Percentiles rank a stretch among this genome's conserved stretches.
Evolutionary conservation across 2,113 vertebrate species (phyloP).

Genomic region (Sciurus niger): DNA sequence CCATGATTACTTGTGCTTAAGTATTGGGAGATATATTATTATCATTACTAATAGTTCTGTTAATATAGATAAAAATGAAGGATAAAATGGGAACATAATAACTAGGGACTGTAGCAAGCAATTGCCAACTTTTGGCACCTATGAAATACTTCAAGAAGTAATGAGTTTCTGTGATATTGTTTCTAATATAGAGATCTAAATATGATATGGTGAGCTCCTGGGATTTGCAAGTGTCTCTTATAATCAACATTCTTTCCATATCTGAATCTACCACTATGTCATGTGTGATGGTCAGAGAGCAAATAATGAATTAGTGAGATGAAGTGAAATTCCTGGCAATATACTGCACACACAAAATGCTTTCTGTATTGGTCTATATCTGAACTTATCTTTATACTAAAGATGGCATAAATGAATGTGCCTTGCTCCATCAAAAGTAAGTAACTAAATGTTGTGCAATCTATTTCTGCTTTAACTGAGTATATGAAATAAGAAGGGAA

Average conservation of each 20-base stretch:
- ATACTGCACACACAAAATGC: background rate
- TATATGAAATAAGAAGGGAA: background rate
- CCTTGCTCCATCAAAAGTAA: too few species aligned
- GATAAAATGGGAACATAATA: background rate
- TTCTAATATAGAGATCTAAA: background rate
- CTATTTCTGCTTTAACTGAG: background rate
- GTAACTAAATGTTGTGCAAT: background rate
- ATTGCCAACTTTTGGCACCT: background rate
- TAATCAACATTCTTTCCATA: background rate
- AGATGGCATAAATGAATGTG: background rate
- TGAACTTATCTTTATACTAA: background rate
- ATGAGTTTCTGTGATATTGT: background rate
- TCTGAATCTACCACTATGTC: background rate
- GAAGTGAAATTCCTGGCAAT: background rate
- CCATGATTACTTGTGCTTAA: background rate
- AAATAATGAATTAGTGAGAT: background rate
- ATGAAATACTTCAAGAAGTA: background rate
- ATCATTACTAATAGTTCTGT: background rate
- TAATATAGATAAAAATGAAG: background rate
- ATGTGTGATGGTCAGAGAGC: fast-evolving
- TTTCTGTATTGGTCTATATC: background rate
- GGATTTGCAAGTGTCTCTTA: background rate
- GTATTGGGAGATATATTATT: background rate
- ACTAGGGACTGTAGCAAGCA: background rate
- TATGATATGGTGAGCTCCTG: background rate